Evolutionary conservation across 2,797 vertebrate genomes (phyloP), one percentile per base, ranked within the genome.

Genomic region (Tadarida brasiliensis): DNA sequence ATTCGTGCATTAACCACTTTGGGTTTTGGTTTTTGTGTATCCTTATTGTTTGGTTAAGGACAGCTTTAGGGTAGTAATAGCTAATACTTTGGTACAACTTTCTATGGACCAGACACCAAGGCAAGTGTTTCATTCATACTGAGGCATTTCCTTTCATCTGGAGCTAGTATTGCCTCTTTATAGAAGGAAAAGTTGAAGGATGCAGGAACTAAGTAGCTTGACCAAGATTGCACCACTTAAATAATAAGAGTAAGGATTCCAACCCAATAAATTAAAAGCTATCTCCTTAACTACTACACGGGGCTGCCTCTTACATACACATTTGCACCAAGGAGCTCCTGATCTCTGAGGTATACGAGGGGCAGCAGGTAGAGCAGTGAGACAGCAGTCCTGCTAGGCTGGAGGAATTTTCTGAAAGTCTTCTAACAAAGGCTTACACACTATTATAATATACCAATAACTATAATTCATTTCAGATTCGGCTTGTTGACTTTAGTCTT

Each of bases 401-500:
- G 93, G 24, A 77, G 19, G 7, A 54, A 82, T 65, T 93, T 94
- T 95, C 35, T 44, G 44, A 92, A 95, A 57, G 9, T 30, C 44
- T 87, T 65, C 61, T 90, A 93, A 71, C 49, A 92, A 92, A 96
- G 12, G 54, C 2, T 87, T 94, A 20, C 15, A 70, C 51, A 10
- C 22, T 78, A 28, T 86, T 94, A 68, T 39, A 81, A 63, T 92
- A 33, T 56, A 85, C 6, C 19, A 78, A 85, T 44, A 84, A 7
- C n/a, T 94, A 68, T 67, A 77, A 89, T 77, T 95, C 16, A 92
- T 86, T 94, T 95, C 33, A 87, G 80, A 77, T 65, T 87, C 73
- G 77, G 59, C 22, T 92, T 85, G 68, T 85, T 95, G 90, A 92
- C 65, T 97, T 95, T 61, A 76, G 67, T 49, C 7, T 70, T 86